Conservation (phyloP, 2,888 invertebrate genomes). For the Candidula unifasciata region DNA sequence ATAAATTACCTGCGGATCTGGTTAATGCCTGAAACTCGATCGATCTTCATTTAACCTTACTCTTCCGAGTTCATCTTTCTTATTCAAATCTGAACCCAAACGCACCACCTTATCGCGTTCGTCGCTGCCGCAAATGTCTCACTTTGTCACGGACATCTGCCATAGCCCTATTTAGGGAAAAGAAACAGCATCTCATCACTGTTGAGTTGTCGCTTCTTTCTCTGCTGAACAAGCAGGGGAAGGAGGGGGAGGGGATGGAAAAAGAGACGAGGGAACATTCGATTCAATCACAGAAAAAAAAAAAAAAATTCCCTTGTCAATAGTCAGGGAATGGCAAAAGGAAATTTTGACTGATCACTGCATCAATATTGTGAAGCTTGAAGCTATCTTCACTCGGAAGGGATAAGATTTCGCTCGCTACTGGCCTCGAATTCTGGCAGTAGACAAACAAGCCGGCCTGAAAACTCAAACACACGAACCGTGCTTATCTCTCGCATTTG, state of each 20-base stretch:
- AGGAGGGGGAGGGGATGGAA: no score
- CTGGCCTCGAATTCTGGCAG: neutral
- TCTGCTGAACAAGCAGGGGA: no score
- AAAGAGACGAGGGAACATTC: no score
- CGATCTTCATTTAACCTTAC: neutral
- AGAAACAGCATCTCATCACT: no score
- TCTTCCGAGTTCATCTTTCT: neutral
- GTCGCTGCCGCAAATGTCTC: no score
- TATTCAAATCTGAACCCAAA: neutral
- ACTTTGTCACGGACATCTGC: no score
- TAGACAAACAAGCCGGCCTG: neutral
- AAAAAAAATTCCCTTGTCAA: neutral
- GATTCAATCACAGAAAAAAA: no score
- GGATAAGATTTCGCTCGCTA: conserved; percentile 27
- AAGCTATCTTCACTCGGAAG: conserved; percentile 1
- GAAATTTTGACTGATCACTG: conserved; percentile 26
- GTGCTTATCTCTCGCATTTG: conserved; percentile 45
- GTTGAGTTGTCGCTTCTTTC: no score
- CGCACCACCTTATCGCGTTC: neutral
- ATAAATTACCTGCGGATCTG: neutral
- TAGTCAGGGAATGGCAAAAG: no score
- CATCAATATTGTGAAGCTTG: conserved; percentile 26
- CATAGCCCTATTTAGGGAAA: no score
- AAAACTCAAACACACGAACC: conserved; percentile 34
- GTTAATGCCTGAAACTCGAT: conserved; percentile 1